Percentiles rank a stretch among this genome's conserved stretches.
Conservation (phyloP, 2,888 invertebrate genomes). For the Spialia ferax region DNA sequence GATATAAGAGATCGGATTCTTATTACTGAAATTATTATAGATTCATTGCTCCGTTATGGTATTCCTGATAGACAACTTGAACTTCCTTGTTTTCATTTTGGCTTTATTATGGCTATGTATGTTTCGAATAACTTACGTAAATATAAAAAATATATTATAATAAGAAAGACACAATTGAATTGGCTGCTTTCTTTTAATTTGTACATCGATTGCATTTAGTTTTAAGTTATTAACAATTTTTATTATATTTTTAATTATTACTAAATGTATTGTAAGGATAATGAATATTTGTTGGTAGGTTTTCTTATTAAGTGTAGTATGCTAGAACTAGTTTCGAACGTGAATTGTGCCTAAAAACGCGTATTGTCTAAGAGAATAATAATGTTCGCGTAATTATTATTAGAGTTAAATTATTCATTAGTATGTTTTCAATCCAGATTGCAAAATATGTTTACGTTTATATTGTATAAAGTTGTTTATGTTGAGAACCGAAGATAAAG, state of each 20-base stretch:
- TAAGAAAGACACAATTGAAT: neutral
- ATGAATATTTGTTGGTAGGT: neutral
- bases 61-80: no score
- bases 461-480: no score
- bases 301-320: slow-evolving; percentile 64
- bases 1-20: no score
- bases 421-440: neutral
- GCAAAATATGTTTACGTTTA: neutral
- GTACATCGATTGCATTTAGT: slow-evolving; percentile 23
- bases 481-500: no score
- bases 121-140: no score
- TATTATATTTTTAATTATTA: neutral
- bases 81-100: no score
- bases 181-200: neutral
- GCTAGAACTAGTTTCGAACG: slow-evolving; percentile 78
- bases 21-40: no score
- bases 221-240: neutral
- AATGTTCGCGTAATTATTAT: slow-evolving; percentile 29
- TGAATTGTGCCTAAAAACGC: slow-evolving; percentile 80
- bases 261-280: neutral
- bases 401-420: neutral
- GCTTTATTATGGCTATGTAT: no score
- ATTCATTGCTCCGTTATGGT: no score
- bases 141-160: neutral
- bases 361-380: slow-evolving; percentile 51